Base-by-base conservation (phyloP, 2,113 vertebrate genomes). In the Thinocorus orbignyianus region DNA sequence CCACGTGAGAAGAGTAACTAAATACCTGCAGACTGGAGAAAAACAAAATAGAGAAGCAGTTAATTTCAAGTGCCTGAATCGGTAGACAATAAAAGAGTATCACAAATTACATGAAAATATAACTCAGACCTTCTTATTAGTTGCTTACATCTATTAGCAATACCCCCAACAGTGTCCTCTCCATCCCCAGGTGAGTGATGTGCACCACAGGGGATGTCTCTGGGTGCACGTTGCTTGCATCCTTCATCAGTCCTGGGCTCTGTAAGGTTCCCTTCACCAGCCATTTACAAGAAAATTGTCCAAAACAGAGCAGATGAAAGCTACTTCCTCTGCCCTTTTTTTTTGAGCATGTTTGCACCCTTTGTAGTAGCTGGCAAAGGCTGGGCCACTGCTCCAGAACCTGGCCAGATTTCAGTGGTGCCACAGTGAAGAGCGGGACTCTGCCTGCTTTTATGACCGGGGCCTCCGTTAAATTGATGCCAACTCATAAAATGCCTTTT, bases 401-500 rank as follows among this genome's bases (percentile, higher is more conserved):
- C 25, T 41, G 28, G 51, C 15, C 20, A 80, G 49, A 35, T 80
- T 85, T 95, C 41, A 92, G 61, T 9, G 24, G 17, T 76, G 49
- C 3, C 6, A 2, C 61, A 52, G 17, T 0, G 0, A 55, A 87
- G 41, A 88, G 69, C 3, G 6, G 35, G 30, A 44, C 39, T 39
- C 22, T 65, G 70, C 31, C 28, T 80, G 26, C 16, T 90, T 83
- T 85, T 72, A 30, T 65, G 71, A 76, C 68, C 3, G 2, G 77
- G 49, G n/a, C 55, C 12, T 92, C 66, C 71, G 44, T 55, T 54
- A 57, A 85, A 10, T 5, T 20, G 51, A 87, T 76, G 54, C 30
- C 57, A 78, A 72, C 17, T 82, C 48, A 14, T 55, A 81, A 96
- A 96, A 91, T 74, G 51, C 12, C 25, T 81, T 94, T 90, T 84